These are phyloP conservation scores for Sycophila texana DNA, from an alignment of 2,888 invertebrate genomes.

Conservation along the genomic window DNA sequence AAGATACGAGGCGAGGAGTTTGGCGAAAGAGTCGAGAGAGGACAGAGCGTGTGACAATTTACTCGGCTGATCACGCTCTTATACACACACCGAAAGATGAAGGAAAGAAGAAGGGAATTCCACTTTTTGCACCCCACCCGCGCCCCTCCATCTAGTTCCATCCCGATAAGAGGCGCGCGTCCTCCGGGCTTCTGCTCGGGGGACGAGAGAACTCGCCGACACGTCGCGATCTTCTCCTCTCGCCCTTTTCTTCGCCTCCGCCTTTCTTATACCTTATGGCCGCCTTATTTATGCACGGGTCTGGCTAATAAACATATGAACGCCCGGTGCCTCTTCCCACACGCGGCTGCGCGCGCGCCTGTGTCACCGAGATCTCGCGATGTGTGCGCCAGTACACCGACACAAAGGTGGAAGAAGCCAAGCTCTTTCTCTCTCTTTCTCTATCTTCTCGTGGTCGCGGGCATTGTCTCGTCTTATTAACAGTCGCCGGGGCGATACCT, in stretches of 20 bases:
- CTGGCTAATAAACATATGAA: slow-evolving; percentile 76
- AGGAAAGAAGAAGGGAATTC: slow-evolving; percentile 36
- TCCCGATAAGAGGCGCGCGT: slow-evolving; percentile 49
- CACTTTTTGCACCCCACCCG: slow-evolving; percentile 48
- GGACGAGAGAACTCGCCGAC: slow-evolving; percentile 19
- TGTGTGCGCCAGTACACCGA: slow-evolving; percentile 34
- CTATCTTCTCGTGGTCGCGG: slow-evolving; percentile 55
- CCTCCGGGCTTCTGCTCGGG: background rate
- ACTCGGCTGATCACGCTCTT: slow-evolving; percentile 71
- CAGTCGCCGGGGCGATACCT: slow-evolving; percentile 71
- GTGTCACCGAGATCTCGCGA: slow-evolving; percentile 1
- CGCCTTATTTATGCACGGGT: slow-evolving; percentile 75
- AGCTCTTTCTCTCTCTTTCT: background rate
- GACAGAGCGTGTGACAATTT: slow-evolving; percentile 74
- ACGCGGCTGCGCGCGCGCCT: slow-evolving; percentile 59
- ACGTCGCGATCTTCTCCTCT: slow-evolving; percentile 41
- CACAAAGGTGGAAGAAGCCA: slow-evolving; percentile 41
- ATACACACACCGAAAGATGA: slow-evolving; percentile 15
- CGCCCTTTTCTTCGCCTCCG: slow-evolving; percentile 52
- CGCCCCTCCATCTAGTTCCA: slow-evolving; percentile 49
- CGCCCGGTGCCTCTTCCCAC: slow-evolving; percentile 71
- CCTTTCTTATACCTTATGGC: slow-evolving; percentile 70
- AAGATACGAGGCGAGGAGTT: slow-evolving; percentile 59
- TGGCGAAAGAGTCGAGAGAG: slow-evolving; percentile 57
- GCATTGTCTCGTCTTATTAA: slow-evolving; percentile 75